A percentile compares a stretch with the other conserved stretches of the same genome.
These are phyloP conservation scores for Styela plicata DNA, from an alignment of 23 tunicate genomes.

Conservation along the genomic window DNA sequence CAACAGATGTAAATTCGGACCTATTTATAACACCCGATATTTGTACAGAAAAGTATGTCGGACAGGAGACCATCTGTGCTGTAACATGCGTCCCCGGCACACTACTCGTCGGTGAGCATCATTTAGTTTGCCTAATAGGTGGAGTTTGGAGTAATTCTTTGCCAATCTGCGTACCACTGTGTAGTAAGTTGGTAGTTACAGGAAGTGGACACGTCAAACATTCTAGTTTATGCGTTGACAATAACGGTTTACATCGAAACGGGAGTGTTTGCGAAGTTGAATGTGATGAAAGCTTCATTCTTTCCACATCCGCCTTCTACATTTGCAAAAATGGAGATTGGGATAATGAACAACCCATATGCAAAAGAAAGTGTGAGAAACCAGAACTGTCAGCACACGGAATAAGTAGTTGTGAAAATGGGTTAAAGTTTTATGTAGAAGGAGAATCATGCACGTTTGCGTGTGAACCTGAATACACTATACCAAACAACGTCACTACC, in stretches of 20 bases:
- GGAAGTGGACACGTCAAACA: not conserved
- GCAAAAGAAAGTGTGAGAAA: slow-evolving; percentile 15
- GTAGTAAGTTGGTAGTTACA: slow-evolving; percentile 12
- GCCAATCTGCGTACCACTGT: slow-evolving; percentile 25
- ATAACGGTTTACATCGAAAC: slow-evolving; percentile 11
- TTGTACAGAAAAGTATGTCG: slow-evolving; percentile 29
- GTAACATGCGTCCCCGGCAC: slow-evolving; percentile 8
- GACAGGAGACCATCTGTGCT: slow-evolving; percentile 30
- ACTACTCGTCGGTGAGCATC: slow-evolving; percentile 21
- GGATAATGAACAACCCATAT: slow-evolving; percentile 13
- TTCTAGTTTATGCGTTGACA: slow-evolving; percentile 2
- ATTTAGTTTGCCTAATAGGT: slow-evolving; percentile 18
- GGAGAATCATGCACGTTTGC: slow-evolving; percentile 20
- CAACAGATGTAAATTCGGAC: not conserved
- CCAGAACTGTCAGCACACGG: slow-evolving; percentile 24
- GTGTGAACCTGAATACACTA: slow-evolving; percentile 2
- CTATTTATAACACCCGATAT: slow-evolving; percentile 8
- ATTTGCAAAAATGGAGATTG: slow-evolving; percentile 29
- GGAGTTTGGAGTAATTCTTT: slow-evolving; percentile 31
- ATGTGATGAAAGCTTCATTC: slow-evolving; percentile 29
- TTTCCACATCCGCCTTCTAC: not conserved
- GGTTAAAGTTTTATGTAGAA: not conserved
- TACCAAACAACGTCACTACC: not conserved
- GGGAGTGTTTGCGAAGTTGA: slow-evolving; percentile 27
- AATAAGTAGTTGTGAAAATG: not conserved